Percentiles rank a stretch among this genome's conserved stretches.
These are phyloP conservation scores for Julus scanicus DNA, from an alignment of 2,888 invertebrate species.

Conservation along the genomic window DNA sequence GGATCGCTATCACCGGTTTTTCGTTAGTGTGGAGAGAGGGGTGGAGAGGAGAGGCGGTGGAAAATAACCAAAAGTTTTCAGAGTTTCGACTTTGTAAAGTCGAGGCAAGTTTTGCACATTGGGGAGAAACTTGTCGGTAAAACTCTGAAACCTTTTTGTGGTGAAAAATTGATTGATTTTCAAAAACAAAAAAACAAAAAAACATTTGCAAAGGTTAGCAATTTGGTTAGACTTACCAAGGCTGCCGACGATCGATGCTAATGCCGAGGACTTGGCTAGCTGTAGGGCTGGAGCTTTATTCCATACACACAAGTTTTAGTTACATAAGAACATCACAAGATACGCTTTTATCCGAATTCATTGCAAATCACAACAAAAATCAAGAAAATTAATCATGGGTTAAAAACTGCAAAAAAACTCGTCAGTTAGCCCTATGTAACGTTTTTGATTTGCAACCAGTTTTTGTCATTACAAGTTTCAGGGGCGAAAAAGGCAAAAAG, in stretches of 20 bases:
- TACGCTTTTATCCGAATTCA: constrained; percentile 37
- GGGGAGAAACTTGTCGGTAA: neutral
- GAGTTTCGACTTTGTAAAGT: neutral
- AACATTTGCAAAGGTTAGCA: no score
- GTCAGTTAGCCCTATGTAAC: no score
- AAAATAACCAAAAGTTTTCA: neutral
- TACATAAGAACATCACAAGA: constrained; percentile 54
- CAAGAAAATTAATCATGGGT: constrained; percentile 43
- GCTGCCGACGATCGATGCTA: constrained; percentile 88
- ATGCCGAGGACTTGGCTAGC: constrained; percentile 80
- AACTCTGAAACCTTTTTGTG: constrained; percentile 1
- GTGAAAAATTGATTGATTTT: neutral
- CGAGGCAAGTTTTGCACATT: neutral
- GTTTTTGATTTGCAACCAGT: no score
- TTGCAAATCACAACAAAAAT: constrained; percentile 49
- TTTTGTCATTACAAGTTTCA: no score
- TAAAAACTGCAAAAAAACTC: neutral
- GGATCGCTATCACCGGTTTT: no score
- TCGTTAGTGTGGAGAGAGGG: neutral
- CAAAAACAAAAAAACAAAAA: neutral
- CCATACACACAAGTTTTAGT: constrained; percentile 61
- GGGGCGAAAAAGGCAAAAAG: no score
- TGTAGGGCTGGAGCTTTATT: constrained; percentile 77
- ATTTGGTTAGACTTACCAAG: constrained; percentile 81
- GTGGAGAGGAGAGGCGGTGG: no score